Evolutionary conservation across 2,888 invertebrate species (phyloP).

Genomic region (Drosophila neotestacea): DNA sequence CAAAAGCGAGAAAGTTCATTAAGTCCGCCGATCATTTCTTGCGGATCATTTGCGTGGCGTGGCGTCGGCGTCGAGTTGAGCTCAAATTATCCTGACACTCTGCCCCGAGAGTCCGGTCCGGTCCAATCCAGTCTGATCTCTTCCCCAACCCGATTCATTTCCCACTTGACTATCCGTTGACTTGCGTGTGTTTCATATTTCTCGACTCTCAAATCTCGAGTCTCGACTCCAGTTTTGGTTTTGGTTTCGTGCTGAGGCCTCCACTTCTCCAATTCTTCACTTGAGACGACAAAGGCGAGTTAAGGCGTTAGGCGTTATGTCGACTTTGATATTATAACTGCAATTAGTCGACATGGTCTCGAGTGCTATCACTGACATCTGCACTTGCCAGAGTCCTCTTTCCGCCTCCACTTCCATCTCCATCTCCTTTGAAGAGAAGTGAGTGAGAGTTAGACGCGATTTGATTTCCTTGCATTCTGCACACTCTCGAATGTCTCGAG

Average conservation of each 20-base stretch:
- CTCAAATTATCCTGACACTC: slow-evolving; percentile 76
- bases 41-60: slow-evolving; percentile 74
- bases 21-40: slow-evolving; percentile 63
- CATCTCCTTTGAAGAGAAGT: slow-evolving; percentile 20
- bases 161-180: slow-evolving; percentile 72
- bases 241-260: slow-evolving; percentile 42
- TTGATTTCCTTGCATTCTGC: slow-evolving; percentile 63
- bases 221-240: too few relatives aligned
- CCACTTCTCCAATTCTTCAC: slow-evolving; percentile 23
- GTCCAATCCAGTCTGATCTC: slow-evolving; percentile 12
- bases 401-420: slow-evolving; percentile 1
- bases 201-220: slow-evolving; percentile 19
- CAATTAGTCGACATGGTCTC: slow-evolving; percentile 78
- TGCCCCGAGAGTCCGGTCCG: slow-evolving; percentile 41
- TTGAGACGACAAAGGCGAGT: slow-evolving; percentile 41
- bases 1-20: slow-evolving; percentile 75
- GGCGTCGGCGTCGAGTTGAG: slow-evolving; percentile 21
- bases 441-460: slow-evolving; percentile 71
- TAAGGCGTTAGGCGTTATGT: slow-evolving; percentile 59
- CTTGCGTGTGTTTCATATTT: slow-evolving; percentile 76
- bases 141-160: slow-evolving; percentile 37
- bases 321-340: slow-evolving; percentile 75
- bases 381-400: slow-evolving; percentile 35
- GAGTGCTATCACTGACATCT: slow-evolving; percentile 70
- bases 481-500: slow-evolving; percentile 65